These are phyloP conservation scores for Chaenogobius annularis DNA, from an alignment of 2,113 vertebrate species.

Conservation along the genomic window DNA sequence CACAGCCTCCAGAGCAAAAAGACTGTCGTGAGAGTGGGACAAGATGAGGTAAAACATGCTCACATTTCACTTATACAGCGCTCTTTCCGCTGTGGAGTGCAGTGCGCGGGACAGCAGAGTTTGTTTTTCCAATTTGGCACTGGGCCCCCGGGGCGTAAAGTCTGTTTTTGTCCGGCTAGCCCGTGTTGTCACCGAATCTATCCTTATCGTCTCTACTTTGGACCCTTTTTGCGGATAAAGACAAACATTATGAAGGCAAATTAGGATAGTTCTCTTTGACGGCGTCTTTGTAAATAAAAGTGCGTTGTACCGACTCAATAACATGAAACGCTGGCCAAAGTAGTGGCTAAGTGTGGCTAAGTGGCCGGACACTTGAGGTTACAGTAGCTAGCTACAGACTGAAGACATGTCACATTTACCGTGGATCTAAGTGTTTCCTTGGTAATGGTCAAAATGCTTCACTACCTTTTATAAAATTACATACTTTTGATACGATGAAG, in stretches of 20 bases:
- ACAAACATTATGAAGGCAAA: neutral
- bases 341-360: slow-evolving; percentile 41
- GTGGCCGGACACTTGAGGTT: slow-evolving; percentile 21
- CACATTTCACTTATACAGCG: neutral
- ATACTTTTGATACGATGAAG: neutral
- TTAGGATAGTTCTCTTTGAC: neutral
- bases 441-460: neutral
- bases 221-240: neutral
- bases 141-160: too few species aligned
- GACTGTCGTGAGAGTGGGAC: slow-evolving; percentile 44
- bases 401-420: slow-evolving; percentile 16
- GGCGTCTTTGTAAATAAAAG: neutral
- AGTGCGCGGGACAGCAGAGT: too few species aligned
- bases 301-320: neutral
- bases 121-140: neutral
- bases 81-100: rapidly evolving
- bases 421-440: neutral
- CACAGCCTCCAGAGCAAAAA: slow-evolving; percentile 33
- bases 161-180: slow-evolving; percentile 14
- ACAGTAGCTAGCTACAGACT: slow-evolving; percentile 21
- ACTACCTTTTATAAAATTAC: neutral
- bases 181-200: slow-evolving; percentile 14
- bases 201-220: slow-evolving; percentile 36
- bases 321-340: neutral
- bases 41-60: slow-evolving; percentile 63